Evolutionary conservation across 1,140 invertebrate genomes (phyloP).

Genomic region (Ruditapes philippinarum): DNA sequence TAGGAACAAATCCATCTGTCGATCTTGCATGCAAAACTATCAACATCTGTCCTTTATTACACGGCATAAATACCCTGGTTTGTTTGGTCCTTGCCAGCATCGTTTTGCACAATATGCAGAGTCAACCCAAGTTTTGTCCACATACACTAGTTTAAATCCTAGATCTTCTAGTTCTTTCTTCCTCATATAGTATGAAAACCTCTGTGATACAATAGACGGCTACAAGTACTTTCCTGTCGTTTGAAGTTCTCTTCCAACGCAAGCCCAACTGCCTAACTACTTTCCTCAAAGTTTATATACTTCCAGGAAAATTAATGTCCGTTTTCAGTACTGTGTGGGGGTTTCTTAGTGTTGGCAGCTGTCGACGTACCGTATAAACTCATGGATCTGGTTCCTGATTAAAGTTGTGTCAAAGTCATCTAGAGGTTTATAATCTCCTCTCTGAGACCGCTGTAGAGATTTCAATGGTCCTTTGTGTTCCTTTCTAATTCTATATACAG

Average conservation of each 20-base stretch:
- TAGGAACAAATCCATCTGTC: background rate
- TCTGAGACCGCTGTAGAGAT: background rate
- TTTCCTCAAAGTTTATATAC: background rate
- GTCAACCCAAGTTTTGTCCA: constrained; percentile 7
- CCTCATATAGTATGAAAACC: background rate
- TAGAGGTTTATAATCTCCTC: background rate
- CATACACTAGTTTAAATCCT: background rate
- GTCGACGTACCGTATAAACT: background rate
- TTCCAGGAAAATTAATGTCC: background rate
- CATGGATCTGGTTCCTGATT: background rate
- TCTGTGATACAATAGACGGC: background rate
- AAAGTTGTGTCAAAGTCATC: background rate
- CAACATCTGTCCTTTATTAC: background rate
- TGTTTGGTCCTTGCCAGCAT: background rate
- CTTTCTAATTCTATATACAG: background rate
- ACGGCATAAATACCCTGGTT: background rate
- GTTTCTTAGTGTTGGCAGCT: background rate
- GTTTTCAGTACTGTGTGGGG: background rate
- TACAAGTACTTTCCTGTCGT: background rate
- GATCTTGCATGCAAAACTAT: background rate
- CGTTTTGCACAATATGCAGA: background rate
- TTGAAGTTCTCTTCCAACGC: background rate
- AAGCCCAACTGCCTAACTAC: background rate
- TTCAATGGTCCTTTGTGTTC: background rate
- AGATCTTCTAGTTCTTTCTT: background rate